Percentiles rank a stretch among this genome's conserved stretches.
phyloP scores from a whole-genome alignment of 2,113 vertebrate genomes.

The Cyphomyrus plagiostoma region DNA sequence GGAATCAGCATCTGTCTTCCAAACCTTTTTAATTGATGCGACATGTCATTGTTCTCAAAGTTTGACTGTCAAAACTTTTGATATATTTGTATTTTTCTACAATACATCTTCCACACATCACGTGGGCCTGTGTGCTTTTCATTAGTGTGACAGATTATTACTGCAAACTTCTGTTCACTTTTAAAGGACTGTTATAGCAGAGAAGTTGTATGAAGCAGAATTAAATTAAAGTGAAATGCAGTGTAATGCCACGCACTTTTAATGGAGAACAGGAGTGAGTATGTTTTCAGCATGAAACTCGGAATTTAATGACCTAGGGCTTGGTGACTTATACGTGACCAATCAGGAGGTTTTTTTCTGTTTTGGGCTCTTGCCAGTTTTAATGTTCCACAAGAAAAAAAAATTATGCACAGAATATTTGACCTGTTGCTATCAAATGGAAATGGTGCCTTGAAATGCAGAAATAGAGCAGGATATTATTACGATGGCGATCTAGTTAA shows the following conservation, averaged over 20 bases:
- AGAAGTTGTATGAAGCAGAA: conserved; percentile 5
- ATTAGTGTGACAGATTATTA: conserved; percentile 59
- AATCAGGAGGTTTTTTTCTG: background rate
- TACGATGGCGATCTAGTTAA: conserved; percentile 50
- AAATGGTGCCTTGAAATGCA: conserved; percentile 14
- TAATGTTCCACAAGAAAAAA: conserved; percentile 9
- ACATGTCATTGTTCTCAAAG: conserved; percentile 52
- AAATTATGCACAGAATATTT: background rate
- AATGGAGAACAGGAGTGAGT: background rate
- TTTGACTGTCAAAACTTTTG: conserved; percentile 54
- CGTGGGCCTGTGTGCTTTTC: conserved; percentile 44
- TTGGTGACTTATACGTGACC: background rate
- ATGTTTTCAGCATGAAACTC: background rate
- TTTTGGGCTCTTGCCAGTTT: background rate
- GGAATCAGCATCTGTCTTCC: conserved; percentile 35
- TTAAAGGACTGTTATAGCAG: conserved; percentile 25
- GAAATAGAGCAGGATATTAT: conserved; percentile 40
- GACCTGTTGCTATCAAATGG: conserved; percentile 35
- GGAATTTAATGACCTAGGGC: background rate
- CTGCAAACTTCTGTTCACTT: conserved; percentile 37
- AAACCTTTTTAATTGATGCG: conserved; percentile 54
- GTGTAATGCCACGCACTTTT: background rate
- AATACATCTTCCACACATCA: conserved; percentile 57
- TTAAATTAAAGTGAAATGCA: background rate
- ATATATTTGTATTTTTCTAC: conserved; percentile 54